These are phyloP conservation scores for Parauchenoglanis ngamensis DNA, from an alignment of 2,797 vertebrate genomes.

Conservation along the genomic window DNA sequence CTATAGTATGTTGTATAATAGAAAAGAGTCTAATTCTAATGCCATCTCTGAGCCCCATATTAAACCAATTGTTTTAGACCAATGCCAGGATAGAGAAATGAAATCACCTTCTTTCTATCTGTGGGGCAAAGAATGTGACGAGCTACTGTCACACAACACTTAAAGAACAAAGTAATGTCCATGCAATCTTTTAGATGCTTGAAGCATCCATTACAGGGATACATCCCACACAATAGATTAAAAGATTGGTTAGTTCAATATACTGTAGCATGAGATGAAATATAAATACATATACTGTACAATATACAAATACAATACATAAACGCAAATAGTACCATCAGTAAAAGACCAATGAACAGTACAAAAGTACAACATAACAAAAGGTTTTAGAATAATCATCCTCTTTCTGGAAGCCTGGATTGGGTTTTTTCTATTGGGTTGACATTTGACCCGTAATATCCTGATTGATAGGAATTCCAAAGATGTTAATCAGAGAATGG, in stretches of 20 bases:
- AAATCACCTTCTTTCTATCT: slow-evolving; percentile 13
- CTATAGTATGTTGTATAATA: neutral
- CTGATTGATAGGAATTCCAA: slow-evolving; percentile 10
- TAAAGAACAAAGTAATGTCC: slow-evolving; percentile 50
- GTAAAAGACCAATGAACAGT: neutral
- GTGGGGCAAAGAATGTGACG: slow-evolving; percentile 28
- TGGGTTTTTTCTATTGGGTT: neutral
- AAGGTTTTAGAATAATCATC: neutral
- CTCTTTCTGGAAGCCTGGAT: neutral
- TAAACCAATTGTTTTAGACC: neutral
- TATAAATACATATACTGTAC: neutral
- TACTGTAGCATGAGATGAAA: neutral
- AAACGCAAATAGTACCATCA: neutral
- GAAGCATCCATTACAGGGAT: neutral
- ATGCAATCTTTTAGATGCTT: slow-evolving; percentile 42
- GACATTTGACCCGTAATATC: slow-evolving; percentile 28
- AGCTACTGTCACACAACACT: slow-evolving; percentile 29
- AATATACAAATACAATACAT: no score
- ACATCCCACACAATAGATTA: neutral
- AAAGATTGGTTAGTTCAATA: neutral
- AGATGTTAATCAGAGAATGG: slow-evolving; percentile 30
- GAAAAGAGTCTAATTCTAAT: neutral
- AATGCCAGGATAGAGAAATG: neutral
- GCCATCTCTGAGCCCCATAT: neutral
- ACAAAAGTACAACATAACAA: neutral